Evolutionary conservation across 2,888 invertebrate species (phyloP).

Genomic region (Atherix ibis): DNA sequence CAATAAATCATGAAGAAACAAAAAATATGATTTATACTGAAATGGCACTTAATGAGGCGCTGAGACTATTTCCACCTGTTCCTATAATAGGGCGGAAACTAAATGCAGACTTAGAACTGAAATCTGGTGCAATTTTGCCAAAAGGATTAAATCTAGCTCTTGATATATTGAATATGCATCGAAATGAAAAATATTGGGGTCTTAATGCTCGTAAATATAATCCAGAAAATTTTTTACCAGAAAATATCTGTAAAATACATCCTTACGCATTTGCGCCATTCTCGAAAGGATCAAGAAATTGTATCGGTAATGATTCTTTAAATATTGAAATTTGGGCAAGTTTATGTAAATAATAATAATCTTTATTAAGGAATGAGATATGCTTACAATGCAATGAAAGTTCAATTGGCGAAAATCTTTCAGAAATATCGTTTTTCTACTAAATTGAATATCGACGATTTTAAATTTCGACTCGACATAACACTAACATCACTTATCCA

Average conservation of each 20-base stretch:
- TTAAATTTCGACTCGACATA: slow-evolving; percentile 3
- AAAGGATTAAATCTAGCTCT: slow-evolving; percentile 7
- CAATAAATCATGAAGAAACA: slow-evolving; percentile 1
- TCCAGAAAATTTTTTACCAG: slow-evolving; percentile 10
- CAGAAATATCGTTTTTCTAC: slow-evolving; percentile 3
- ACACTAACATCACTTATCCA: slow-evolving; percentile 1
- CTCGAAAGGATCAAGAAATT: slow-evolving; percentile 4
- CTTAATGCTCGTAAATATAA: slow-evolving; percentile 8
- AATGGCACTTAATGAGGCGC: slow-evolving; percentile 2
- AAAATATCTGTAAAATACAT: slow-evolving; percentile 8
- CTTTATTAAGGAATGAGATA: background rate
- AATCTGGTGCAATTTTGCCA: slow-evolving; percentile 3
- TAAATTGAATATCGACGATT: slow-evolving; percentile 3
- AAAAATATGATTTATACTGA: slow-evolving; percentile 5
- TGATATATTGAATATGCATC: slow-evolving; percentile 8
- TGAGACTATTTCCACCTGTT: slow-evolving; percentile 5
- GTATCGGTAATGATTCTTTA: background rate
- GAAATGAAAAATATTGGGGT: slow-evolving; percentile 7
- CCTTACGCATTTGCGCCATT: slow-evolving; percentile 9
- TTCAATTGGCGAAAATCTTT: slow-evolving; percentile 2
- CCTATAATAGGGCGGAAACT: slow-evolving; percentile 2
- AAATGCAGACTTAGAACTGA: background rate
- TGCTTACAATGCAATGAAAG: slow-evolving; percentile 1
- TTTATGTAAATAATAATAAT: too few species aligned
- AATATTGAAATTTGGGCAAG: too few species aligned